A percentile compares a stretch with the other conserved stretches of the same genome.
Conservation (phyloP, 2,113 vertebrate genomes). For the Equus quagga region DNA sequence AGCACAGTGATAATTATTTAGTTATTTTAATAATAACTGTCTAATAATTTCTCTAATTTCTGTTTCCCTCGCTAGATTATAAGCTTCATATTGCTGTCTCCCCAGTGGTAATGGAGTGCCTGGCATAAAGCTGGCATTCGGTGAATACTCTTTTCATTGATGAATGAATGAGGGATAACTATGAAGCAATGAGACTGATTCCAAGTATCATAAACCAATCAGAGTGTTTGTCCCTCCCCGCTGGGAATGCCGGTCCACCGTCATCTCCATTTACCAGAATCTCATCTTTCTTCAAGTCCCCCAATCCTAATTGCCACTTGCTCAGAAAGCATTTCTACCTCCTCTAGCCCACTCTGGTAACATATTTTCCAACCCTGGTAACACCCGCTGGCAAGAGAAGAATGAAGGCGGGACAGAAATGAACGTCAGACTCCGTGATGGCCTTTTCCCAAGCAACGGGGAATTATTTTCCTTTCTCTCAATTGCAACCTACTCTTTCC, state of each 20-base stretch:
- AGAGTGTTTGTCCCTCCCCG: background rate
- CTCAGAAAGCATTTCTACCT: background rate
- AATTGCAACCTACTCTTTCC: conserved; percentile 38
- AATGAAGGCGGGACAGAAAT: conserved; percentile 29
- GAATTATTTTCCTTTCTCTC: conserved; percentile 54
- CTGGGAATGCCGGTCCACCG: background rate
- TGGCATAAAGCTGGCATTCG: conserved; percentile 61
- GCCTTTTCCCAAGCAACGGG: conserved; percentile 23
- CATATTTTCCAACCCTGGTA: background rate
- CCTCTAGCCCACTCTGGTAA: background rate
- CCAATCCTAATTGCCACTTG: background rate
- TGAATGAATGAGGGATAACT: conserved; percentile 40
- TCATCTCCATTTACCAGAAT: background rate
- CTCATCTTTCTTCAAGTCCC: conserved; percentile 1
- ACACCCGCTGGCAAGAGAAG: conserved; percentile 16
- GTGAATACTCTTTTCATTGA: conserved; percentile 41
- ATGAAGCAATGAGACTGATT: conserved; percentile 33
- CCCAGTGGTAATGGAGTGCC: conserved; percentile 55
- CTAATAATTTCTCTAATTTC: conserved; percentile 38
- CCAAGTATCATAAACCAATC: conserved; percentile 48
- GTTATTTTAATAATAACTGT: conserved; percentile 52
- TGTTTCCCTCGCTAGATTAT: conserved; percentile 59
- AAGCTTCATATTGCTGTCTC: conserved; percentile 35
- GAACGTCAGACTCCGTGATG: background rate
- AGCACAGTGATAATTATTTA: conserved; percentile 60